A percentile compares a stretch with the other conserved stretches of the same genome.
Evolutionary conservation across 2,113 vertebrate genomes (phyloP).

Genomic region (Saccopteryx bilineata): DNA sequence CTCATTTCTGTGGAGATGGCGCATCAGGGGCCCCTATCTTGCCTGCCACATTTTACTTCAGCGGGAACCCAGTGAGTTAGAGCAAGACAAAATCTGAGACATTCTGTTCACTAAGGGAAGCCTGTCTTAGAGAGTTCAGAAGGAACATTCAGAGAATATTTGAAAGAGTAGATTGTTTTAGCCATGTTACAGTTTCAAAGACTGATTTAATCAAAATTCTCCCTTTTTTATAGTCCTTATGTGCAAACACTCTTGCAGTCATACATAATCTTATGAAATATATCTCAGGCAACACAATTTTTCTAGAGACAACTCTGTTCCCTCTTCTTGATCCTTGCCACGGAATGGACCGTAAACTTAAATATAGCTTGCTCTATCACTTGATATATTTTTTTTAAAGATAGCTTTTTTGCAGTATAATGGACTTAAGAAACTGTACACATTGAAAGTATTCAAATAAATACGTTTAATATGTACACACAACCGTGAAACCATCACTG

Average conservation of each 20-base stretch:
- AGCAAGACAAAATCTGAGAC: not conserved
- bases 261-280: not conserved
- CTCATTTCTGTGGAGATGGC: not conserved
- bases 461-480: not conserved
- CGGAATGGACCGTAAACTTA: not conserved
- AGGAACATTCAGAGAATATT: not conserved
- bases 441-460: not conserved
- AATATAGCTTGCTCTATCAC: not conserved
- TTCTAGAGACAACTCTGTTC: not conserved
- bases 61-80: not conserved
- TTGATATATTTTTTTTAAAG: not conserved
- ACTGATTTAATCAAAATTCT: not conserved
- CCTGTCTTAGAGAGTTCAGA: not conserved
- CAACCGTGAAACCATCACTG: not conserved
- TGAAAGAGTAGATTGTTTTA: conserved; percentile 33
- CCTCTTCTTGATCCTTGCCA: not conserved
- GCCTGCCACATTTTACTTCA: not conserved
- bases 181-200: not conserved
- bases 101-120: not conserved
- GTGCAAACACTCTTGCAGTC: not conserved
- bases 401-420: not conserved
- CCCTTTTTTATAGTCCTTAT: not conserved
- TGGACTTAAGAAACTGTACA: not conserved
- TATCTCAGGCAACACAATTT: not conserved
- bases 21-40: not conserved